Conservation (phyloP, 1,140 invertebrate genomes). For the Sminthurides bifidus region DNA sequence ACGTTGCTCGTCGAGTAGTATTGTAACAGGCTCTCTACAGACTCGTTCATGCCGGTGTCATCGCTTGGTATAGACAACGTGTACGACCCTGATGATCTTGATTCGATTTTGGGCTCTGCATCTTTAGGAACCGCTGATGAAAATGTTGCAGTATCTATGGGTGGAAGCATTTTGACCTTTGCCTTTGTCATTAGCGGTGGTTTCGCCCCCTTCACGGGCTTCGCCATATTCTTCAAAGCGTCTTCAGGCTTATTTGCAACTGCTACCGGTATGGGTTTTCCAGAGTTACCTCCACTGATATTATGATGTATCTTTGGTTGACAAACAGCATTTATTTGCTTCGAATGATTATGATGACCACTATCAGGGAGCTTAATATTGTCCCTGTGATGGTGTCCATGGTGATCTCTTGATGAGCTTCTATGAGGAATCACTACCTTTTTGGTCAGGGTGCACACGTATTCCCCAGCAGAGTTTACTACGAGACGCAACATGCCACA, state of each 20-base stretch:
- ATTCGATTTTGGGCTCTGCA: not conserved
- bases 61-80: conserved; percentile 16
- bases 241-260: too few species aligned
- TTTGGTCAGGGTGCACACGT: not conserved
- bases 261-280: too few species aligned
- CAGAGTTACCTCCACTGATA: too few species aligned
- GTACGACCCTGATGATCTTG: conserved; percentile 9
- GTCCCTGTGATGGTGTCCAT: not conserved
- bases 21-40: conserved; percentile 11
- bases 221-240: too few species aligned
- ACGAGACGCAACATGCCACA: not conserved
- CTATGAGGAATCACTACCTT: not conserved
- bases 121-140: not conserved
- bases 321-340: too few species aligned
- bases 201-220: too few species aligned
- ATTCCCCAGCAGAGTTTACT: conserved; percentile 4
- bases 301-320: too few species aligned
- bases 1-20: not conserved
- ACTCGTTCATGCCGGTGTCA: conserved; percentile 14
- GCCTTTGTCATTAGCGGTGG: too few species aligned
- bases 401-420: not conserved
- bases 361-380: not conserved
- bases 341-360: not conserved
- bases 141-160: not conserved
- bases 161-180: too few species aligned